Evolutionary conservation across 1,140 invertebrate species (phyloP), one percentile per base, ranked within the genome.

Genomic region (Colletes latitarsis): DNA sequence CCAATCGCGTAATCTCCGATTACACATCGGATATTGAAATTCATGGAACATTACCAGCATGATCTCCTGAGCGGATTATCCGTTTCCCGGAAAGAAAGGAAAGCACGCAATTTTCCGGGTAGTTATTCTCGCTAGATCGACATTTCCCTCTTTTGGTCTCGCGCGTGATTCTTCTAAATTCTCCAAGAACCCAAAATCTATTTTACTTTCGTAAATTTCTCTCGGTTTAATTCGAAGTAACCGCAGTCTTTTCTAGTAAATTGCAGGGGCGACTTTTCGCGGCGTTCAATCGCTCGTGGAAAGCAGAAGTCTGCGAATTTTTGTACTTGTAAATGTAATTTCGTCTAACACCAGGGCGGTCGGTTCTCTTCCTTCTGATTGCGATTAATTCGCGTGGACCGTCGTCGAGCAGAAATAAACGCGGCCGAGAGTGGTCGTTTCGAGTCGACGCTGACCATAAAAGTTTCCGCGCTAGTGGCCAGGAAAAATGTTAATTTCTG

Each of bases 251-350:
- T 30, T 30, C 15, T 4, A 9, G 58, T 21, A 10, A 30, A 14
- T 62, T 14, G 21, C 58, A 39, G n/a, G 21, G 30, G 19, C n/a
- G 58, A 14, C 14, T 63, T 30, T 63, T 1, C 60, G 30, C 14
- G 0, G 5, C 64, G n/a, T 49, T n/a, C 3, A 1, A 1, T 19
- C 43, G 6, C 6, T n/a, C n/a, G 64, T 5, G 43, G 52, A 72
- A 55, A 55, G 52, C 30, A 21, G 10, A 39, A 12, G 10, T 10
- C 49, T 46, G 15, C 43, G n/a, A n/a, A 52, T 30, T 57, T 57
- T 70, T 70, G 30, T 41, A 70, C 52, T 70, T 57, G 68, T 52
- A 70, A 70, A 70, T 70, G 68, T 70, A 70, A 70, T 70, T 62
- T 62, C 15, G 30, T n/a, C 41, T 30, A 46, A 49, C 57, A 55